Evolutionary conservation across 92 coral and sea anemone species (phyloP), one percentile per base, ranked within the genome.

Genomic region (Desmophyllum pertusum): DNA sequence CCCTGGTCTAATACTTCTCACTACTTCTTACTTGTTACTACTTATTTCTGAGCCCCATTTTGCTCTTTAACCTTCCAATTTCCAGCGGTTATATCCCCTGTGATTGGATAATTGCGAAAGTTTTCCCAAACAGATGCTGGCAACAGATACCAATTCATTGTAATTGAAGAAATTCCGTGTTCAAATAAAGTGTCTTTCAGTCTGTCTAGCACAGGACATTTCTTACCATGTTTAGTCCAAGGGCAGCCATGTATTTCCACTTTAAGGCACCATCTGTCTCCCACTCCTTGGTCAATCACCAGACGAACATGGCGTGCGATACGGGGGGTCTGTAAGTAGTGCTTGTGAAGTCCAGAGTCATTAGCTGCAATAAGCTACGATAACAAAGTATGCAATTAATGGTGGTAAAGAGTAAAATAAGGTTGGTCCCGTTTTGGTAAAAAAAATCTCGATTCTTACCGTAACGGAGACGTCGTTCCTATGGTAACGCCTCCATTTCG

Each of bases 221-320:
- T 1, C 10, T 55, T 64, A 96, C 99, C 98, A 86, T 94, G 98
- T 48, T 87, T 90, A 39, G 81, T 85, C 93, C 95, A 88, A 21
- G 88, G 77, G 72, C 99, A 96, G 46, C 99, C 99, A 67, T 92
- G 95, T 46, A 92, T 45, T 76, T 96, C 99, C 50, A 94, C 90
- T 57, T 90, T 91, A 38, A 94, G 76, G 76, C 99, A 96, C 92
- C 93, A 93, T 30, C 83, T 90, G 40, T 88, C 84, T 21, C 93
- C 97, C 3, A 73, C 91, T 5, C 95, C 98, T 31, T 89, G 84
- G 48, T 86, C 81, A 52, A 86, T 71, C 41, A 91, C 93, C 30
- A 96, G 85, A 37, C 97, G 94, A n/a, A 96, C 86, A 74, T 87
- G 91, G 29, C 99, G 96, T 42, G 94, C 93, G 33, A 91, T 92